Conservation (phyloP, 1,140 invertebrate genomes). For the Notospermus geniculatus region DNA sequence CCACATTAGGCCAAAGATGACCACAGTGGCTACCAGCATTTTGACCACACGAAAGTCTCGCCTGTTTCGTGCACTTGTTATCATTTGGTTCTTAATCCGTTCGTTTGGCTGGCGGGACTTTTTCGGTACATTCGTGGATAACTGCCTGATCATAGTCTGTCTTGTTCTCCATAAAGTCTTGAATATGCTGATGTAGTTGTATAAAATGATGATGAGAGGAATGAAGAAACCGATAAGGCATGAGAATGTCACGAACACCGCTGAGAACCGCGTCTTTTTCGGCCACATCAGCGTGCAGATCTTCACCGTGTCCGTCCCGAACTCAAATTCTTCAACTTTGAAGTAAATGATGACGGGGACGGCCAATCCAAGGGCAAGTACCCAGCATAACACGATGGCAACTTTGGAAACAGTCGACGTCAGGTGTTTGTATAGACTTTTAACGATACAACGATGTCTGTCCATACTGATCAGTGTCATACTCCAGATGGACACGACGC, state of each 20-base stretch:
- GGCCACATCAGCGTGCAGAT: conserved; percentile 47
- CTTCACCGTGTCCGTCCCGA: conserved; percentile 18
- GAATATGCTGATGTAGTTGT: conserved; percentile 37
- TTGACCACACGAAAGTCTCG: conserved; percentile 31
- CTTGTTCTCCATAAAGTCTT: conserved; percentile 29
- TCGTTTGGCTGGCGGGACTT: not conserved
- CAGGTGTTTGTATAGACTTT: conserved; percentile 11
- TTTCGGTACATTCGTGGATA: no score
- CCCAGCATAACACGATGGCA: conserved; percentile 32
- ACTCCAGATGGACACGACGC: conserved; percentile 40
- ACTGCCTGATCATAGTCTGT: conserved; percentile 12
- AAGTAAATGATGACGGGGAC: conserved; percentile 36
- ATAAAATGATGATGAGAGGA: conserved; percentile 28
- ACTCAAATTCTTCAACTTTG: conserved; percentile 23
- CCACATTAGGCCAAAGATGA: conserved; percentile 42
- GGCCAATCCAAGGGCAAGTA: conserved; percentile 20
- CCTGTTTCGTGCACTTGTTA: conserved; percentile 7
- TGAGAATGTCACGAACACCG: conserved; percentile 25
- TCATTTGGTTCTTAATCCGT: not conserved
- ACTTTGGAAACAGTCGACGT: conserved; percentile 19
- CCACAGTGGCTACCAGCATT: conserved; percentile 32
- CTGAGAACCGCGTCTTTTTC: conserved; percentile 13
- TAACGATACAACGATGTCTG: conserved; percentile 36
- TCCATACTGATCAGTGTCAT: conserved; percentile 45
- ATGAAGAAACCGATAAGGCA: conserved; percentile 31